phyloP scores from a whole-genome alignment of 2,113 vertebrate genomes.

The Sphaerodactylus townsendi region DNA sequence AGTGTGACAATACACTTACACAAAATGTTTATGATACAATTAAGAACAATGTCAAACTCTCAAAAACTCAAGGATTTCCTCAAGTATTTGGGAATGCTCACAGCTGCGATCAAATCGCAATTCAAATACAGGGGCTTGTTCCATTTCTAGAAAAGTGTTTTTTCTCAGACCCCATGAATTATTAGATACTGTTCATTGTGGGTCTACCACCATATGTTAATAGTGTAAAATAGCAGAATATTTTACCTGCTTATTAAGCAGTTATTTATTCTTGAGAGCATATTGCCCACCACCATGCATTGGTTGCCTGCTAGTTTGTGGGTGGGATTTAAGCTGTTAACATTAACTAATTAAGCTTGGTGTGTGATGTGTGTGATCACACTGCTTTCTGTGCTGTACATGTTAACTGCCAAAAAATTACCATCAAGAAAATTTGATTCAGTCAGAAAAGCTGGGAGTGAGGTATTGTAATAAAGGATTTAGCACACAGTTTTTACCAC shows the following conservation, averaged over 20 bases:
- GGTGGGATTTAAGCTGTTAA: not conserved
- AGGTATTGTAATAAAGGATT: not conserved
- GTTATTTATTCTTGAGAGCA: not conserved
- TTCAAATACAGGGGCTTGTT: too few relatives aligned
- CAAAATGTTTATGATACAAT: too few relatives aligned
- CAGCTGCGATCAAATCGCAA: too few relatives aligned
- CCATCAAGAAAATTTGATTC: not conserved
- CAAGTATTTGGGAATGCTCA: too few relatives aligned
- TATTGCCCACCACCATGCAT: not conserved
- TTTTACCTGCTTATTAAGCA: not conserved
- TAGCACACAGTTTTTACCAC: slow-evolving; percentile 12
- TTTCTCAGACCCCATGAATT: not conserved
- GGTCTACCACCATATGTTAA: not conserved
- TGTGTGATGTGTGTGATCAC: not conserved
- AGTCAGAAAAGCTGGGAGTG: not conserved
- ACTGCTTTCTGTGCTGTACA: not conserved
- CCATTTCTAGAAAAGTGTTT: not conserved
- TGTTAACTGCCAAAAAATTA: not conserved
- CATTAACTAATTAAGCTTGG: not conserved
- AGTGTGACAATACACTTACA: too few relatives aligned
- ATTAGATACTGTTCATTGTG: not conserved
- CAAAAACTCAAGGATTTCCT: too few relatives aligned
- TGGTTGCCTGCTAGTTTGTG: not conserved
- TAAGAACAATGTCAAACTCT: too few relatives aligned
- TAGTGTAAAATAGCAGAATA: not conserved